Evolutionary conservation across 2,888 invertebrate species (phyloP), one percentile per base, ranked within the genome.

Genomic region (Trachelus stipa): DNA sequence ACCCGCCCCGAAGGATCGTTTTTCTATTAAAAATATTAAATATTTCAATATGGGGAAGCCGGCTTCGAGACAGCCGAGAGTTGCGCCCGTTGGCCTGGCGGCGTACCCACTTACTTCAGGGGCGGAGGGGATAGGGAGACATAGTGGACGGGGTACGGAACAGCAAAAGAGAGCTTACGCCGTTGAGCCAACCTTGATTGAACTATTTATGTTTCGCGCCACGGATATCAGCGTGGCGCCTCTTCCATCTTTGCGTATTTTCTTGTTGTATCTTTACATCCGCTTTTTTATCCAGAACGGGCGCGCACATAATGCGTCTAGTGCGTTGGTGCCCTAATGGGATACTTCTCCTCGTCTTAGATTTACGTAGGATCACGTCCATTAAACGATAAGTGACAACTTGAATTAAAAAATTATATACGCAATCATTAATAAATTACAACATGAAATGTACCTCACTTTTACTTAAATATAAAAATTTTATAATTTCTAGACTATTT

Each of bases 1-100:
- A 74, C 69, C 69, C 74, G 34, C 34, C 75, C 77, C 69, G 37
- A 30, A 77, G 84, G 82, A 86, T 85, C 82, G 85, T 85, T 84
- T 87, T 86, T 83, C 87, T 85, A 87, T 87, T 86, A 87, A 86
- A 87, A 87, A 86, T 85, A 86, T 86, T 84, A 84, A 87, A 87
- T 85, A 87, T 87, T 86, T 85, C 85, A 84, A 85, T 86, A 86
- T 82, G 79, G 82, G 81, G 81, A 85, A 83, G 56, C 79, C 77
- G 71, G 40, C 40, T 34, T 73, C 35, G 78, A 79, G 73, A 35
- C 77, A 78, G 74, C 76, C 77, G 79, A 79, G 76, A 73, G 73
- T 76, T 69, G 73, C 68, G 79, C 74, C 73, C 77, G 40, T 37
- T 75, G 73, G 77, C 69, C 74, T 73, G 77, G 80, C 77, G 79